Conservation (phyloP, 2,888 invertebrate species). For the Tetramorium bicarinatum region DNA sequence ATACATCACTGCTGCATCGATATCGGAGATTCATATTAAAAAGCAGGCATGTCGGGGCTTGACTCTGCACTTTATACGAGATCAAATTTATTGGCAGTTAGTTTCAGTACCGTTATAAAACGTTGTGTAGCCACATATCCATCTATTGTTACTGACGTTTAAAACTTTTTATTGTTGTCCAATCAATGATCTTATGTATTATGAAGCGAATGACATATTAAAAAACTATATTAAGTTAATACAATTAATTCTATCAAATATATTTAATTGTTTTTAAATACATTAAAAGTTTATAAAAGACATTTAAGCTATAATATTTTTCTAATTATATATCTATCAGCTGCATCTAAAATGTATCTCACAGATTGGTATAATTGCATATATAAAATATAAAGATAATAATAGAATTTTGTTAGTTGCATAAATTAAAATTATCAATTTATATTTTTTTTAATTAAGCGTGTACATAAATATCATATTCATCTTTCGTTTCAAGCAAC, state of each 20-base stretch:
- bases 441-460: no score
- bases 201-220: neutral
- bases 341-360: neutral
- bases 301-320: neutral
- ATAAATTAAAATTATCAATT: neutral
- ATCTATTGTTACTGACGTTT: conserved; percentile 23
- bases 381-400: neutral
- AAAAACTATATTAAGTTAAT: neutral
- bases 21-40: conserved; percentile 44
- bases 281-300: neutral
- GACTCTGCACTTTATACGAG: conserved; percentile 12
- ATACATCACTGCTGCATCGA: conserved; percentile 43
- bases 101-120: conserved; percentile 34
- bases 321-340: neutral
- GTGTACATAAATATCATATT: neutral
- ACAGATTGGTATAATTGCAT: neutral
- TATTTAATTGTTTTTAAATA: neutral
- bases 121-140: conserved; percentile 10
- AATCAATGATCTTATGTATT: neutral
- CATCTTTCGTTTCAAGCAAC: neutral
- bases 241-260: neutral
- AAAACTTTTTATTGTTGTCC: conserved; percentile 32
- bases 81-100: conserved; percentile 41
- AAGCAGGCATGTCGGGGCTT: conserved; percentile 12
- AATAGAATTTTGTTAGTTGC: neutral